phyloP scores from a whole-genome alignment of 2,888 invertebrate genomes.

The Phlogophora meticulosa region DNA sequence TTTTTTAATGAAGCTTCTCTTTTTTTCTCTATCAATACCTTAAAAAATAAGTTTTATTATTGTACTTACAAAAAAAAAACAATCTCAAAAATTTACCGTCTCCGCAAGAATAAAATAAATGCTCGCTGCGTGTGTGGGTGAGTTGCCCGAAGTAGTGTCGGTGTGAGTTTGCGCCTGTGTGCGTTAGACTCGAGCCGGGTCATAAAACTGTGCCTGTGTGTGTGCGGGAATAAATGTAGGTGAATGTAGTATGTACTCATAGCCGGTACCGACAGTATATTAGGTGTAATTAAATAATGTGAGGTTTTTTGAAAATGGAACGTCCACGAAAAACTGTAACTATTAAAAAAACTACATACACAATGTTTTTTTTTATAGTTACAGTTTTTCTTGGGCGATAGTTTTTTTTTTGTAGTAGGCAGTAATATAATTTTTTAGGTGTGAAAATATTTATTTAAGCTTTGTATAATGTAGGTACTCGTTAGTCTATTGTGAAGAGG shows the following conservation, averaged over 20 bases:
- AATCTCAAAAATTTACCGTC: constrained; percentile 56
- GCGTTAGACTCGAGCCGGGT: constrained; percentile 69
- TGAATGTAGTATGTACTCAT: constrained; percentile 86
- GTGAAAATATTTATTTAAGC: no score
- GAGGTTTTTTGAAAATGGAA: constrained; percentile 26
- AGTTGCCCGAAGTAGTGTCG: constrained; percentile 23
- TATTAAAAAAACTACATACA: no score
- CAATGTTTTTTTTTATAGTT: no score
- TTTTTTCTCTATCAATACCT: no score
- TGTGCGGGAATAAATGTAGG: constrained; percentile 89
- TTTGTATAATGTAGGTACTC: no score
- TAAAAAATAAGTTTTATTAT: no score
- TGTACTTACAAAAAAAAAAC: constrained; percentile 32
- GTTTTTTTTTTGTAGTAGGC: no score
- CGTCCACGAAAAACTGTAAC: no score
- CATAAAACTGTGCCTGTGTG: constrained; percentile 85
- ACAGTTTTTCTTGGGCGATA: no score
- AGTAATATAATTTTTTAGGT: no score
- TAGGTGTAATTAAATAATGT: constrained; percentile 65
- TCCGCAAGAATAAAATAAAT: constrained; percentile 64
- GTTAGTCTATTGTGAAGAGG: no score
- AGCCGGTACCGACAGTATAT: constrained; percentile 73
- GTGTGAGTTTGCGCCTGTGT: constrained; percentile 62
- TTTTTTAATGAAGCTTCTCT: no score
- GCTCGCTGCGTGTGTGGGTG: constrained; percentile 28